Conservation (phyloP, 2,113 vertebrate species). For the Scytalopus superciliaris region DNA sequence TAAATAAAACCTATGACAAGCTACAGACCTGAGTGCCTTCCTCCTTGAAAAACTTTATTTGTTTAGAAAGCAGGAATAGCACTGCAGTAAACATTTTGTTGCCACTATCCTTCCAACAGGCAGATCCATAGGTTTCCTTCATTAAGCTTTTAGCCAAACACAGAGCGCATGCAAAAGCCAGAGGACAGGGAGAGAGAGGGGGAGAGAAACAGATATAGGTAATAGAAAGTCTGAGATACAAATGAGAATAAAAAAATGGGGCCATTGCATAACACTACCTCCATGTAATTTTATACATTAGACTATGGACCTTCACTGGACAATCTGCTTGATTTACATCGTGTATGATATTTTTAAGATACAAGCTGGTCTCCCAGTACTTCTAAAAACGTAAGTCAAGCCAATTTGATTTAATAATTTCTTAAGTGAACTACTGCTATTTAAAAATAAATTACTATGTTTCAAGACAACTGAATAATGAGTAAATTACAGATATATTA, state of each 20-base stretch:
- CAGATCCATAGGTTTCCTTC: conserved; percentile 50
- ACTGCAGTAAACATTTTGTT: neutral
- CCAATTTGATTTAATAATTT: neutral
- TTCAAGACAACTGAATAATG: neutral
- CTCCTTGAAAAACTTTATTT: neutral
- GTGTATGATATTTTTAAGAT: neutral
- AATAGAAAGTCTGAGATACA: neutral
- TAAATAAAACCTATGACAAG: neutral
- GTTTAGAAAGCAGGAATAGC: neutral
- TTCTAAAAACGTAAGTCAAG: neutral
- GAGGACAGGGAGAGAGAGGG: neutral
- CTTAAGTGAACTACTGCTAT: neutral
- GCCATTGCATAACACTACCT: neutral
- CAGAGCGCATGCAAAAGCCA: conserved; percentile 57
- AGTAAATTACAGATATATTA: neutral
- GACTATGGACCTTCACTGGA: neutral
- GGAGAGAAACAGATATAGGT: neutral
- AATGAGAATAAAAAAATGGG: conserved; percentile 5
- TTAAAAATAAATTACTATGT: neutral
- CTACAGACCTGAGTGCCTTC: neutral
- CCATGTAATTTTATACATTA: neutral
- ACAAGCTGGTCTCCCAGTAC: neutral
- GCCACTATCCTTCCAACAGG: neutral
- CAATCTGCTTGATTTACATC: neutral
- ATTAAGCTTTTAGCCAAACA: conserved; percentile 54